Base-by-base conservation (phyloP, 2,797 vertebrate genomes). In the Cyprinella venusta region DNA sequence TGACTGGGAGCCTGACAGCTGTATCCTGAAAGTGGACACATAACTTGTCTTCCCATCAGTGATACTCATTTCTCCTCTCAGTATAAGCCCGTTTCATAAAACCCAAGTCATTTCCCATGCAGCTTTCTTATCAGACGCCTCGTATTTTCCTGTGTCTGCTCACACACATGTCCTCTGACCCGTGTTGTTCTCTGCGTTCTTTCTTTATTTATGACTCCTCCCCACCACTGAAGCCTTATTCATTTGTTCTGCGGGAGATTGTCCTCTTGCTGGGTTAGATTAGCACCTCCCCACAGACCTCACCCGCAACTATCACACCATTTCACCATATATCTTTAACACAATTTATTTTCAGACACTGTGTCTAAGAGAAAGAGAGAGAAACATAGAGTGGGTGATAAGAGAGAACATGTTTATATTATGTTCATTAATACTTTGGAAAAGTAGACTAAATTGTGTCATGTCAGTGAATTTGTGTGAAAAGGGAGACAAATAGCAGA, bases 1-100 rank as follows among this genome's bases (percentile, higher is more conserved):
- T 45, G 72, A 45, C 24, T 59, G 85, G n/a, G 2, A 91, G 36
- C 79, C 88, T 86, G 88, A 94, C 88, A 85, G 74, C 71, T 90
- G 87, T 56, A 94, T 90, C 87, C 52, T 92, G 84, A 93, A 88
- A 50, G 93, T 93, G 8, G 93, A 94, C 86, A 94, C 92, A 63
- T 91, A 93, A 15, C 83, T 90, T 84, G 77, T 86, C 76, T 90
- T 84, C 71, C 87, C 85, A 76, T 86, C 84, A 56, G 90, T 83
- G 15, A 88, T 64, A 2, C 87, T 94, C 94, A 94, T 94, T 85
- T 90, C 87, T 85, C n/a, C 59, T 45, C 18, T 74, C 48, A 52
- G 40, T 36, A 10, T 67, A 82, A 9, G 67, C 30, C 48, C 19
- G 56, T 26, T n/a, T 52, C 10, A 67, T 38, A 69, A 8, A 33